Conservation (phyloP, 1,140 invertebrate genomes). For the Drosophila sturtevanti region DNA sequence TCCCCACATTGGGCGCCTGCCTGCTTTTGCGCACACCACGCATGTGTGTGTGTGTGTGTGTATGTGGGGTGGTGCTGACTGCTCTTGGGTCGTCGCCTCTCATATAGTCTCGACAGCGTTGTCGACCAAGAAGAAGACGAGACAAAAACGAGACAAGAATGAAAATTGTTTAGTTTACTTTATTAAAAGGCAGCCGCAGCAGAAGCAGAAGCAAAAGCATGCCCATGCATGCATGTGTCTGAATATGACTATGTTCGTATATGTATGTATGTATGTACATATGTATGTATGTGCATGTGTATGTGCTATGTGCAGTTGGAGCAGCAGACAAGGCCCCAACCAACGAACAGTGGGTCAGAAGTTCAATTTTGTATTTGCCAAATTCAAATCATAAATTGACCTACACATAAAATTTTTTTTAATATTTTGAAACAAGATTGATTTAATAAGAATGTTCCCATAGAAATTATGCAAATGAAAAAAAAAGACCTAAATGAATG, state of each 20-base stretch:
- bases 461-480: too few relatives aligned
- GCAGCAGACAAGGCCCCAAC: conserved; percentile 34
- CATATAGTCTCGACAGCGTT: conserved; percentile 62
- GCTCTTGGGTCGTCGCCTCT: conserved; percentile 55
- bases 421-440: too few relatives aligned
- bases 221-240: conserved; percentile 54
- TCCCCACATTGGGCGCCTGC: conserved; percentile 65
- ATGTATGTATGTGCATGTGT: conserved; percentile 12
- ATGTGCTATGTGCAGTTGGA: conserved; percentile 1
- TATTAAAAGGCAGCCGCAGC: conserved; percentile 71
- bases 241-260: conserved; percentile 28
- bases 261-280: background rate
- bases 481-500: too few relatives aligned
- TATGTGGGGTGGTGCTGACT: conserved; percentile 32
- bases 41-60: conserved; percentile 30
- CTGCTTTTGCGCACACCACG: conserved; percentile 48
- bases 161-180: conserved; percentile 81
- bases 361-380: background rate
- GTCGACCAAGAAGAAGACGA: conserved; percentile 43
- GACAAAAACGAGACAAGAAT: conserved; percentile 79
- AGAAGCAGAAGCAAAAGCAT: conserved; percentile 46
- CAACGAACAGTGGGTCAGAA: background rate
- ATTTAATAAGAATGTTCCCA: too few relatives aligned
- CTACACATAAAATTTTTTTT: too few relatives aligned
- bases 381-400: background rate